A percentile compares a stretch with the other conserved stretches of the same genome.
These are phyloP conservation scores for Diplosoma virens DNA, from an alignment of 23 tunicate genomes.

Conservation along the genomic window DNA sequence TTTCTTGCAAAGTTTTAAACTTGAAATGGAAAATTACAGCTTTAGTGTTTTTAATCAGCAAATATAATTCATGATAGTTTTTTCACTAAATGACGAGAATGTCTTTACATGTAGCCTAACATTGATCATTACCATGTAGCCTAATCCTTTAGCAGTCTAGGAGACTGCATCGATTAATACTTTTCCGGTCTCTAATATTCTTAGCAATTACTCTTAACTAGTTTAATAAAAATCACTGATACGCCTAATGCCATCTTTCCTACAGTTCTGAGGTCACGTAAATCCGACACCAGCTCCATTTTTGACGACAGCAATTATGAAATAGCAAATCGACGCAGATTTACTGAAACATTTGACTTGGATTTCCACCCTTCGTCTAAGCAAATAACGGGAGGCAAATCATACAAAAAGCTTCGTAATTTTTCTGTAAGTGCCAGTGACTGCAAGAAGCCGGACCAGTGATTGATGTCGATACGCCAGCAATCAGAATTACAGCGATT, in stretches of 20 bases:
- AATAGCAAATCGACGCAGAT: not conserved
- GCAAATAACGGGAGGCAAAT: slow-evolving; percentile 6
- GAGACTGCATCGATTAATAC: too few relatives aligned
- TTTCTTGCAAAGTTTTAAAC: too few relatives aligned
- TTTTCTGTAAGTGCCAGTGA: not conserved
- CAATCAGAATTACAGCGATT: not conserved
- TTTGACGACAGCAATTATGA: not conserved
- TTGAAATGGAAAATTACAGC: too few relatives aligned
- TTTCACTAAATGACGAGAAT: too few relatives aligned
- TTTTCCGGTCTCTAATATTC: too few relatives aligned
- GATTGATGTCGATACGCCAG: not conserved
- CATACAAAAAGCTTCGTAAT: slow-evolving; percentile 3
- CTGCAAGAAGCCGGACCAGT: slow-evolving; percentile 4
- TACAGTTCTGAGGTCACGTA: not conserved
- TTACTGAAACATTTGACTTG: not conserved
- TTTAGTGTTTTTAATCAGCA: too few relatives aligned
- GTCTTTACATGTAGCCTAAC: too few relatives aligned
- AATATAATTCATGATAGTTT: too few relatives aligned
- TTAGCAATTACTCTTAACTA: too few relatives aligned
- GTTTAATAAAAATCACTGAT: not conserved
- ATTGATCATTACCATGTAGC: too few relatives aligned
- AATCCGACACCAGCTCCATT: not conserved
- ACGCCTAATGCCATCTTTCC: not conserved
- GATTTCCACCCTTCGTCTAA: not conserved
- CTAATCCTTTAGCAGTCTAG: too few relatives aligned